Evolutionary conservation across 2,888 invertebrate genomes (phyloP).

Genomic region (Tinea trinotella): DNA sequence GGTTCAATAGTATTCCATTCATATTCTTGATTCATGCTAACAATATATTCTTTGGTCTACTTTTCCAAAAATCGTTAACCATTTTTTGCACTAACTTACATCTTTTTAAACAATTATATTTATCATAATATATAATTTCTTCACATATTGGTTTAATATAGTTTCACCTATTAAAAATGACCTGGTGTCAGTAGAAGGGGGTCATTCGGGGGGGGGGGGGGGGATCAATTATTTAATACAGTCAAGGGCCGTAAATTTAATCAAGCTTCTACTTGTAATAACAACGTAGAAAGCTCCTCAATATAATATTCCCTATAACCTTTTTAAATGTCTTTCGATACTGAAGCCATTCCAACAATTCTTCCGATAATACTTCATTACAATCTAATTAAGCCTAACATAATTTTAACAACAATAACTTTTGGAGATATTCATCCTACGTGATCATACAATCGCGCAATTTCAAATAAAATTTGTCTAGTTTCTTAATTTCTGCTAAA

Average conservation of each 20-base stretch:
- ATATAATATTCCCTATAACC: constrained; percentile 20
- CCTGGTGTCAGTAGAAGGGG: too few relatives aligned
- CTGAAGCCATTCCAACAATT: constrained; percentile 22
- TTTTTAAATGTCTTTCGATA: constrained; percentile 20
- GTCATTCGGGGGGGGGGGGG: too few relatives aligned
- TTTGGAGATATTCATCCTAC: constrained; percentile 28
- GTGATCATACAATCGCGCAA: constrained; percentile 28
- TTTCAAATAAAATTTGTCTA: constrained; percentile 25
- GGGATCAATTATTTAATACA: too few relatives aligned
- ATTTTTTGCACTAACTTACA: constrained; percentile 19
- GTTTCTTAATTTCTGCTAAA: constrained; percentile 19
- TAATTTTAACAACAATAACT: constrained; percentile 24
- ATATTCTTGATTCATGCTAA: too few relatives aligned
- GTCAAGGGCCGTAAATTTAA: too few relatives aligned
- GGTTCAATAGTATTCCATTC: too few relatives aligned
- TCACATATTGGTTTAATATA: constrained; percentile 21
- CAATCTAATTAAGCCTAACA: constrained; percentile 22
- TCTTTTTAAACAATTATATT: constrained; percentile 24
- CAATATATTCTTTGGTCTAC: constrained; percentile 19
- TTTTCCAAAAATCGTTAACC: too few relatives aligned
- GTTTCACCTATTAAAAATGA: too few relatives aligned
- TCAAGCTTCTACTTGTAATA: too few relatives aligned
- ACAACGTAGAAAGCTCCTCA: constrained; percentile 24
- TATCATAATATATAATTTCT: neutral
- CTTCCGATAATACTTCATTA: constrained; percentile 23